These are phyloP conservation scores for Ardeotis arabs DNA, from an alignment of 2,113 vertebrate genomes.

Conservation along the genomic window DNA sequence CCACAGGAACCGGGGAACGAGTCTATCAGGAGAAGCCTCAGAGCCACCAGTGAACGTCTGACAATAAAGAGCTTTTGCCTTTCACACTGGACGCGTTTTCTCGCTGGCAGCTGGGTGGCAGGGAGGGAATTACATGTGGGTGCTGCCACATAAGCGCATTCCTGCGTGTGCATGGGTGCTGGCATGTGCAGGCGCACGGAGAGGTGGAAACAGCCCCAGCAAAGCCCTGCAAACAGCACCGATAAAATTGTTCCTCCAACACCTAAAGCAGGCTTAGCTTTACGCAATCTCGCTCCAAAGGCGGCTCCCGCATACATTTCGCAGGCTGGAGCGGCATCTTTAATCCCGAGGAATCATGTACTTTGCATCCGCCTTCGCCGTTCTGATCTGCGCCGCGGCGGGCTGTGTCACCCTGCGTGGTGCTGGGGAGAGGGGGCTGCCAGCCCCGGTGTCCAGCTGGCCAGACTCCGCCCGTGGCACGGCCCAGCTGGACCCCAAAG, in stretches of 20 bases:
- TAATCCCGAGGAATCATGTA: neutral
- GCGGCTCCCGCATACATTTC: neutral
- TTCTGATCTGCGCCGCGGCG: neutral
- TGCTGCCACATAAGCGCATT: neutral
- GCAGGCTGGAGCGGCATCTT: neutral
- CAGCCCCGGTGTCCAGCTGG: too few species aligned
- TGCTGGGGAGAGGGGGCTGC: neutral
- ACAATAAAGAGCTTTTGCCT: neutral
- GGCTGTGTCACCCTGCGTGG: accelerated
- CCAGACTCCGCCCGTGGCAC: accelerated
- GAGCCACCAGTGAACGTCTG: neutral
- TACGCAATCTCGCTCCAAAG: neutral
- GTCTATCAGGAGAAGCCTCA: accelerated
- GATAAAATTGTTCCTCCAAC: constrained; percentile 40
- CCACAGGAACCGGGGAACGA: accelerated
- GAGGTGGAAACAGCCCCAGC: neutral
- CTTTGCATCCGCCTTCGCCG: neutral
- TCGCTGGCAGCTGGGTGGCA: neutral
- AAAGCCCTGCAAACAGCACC: neutral
- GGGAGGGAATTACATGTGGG: neutral
- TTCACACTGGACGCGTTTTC: accelerated
- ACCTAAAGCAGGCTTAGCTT: constrained; percentile 51
- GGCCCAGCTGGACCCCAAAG: neutral
- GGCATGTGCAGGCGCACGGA: neutral
- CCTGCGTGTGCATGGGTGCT: neutral